Conservation (phyloP, 2,797 vertebrate species). For the Anas bahamensis region DNA sequence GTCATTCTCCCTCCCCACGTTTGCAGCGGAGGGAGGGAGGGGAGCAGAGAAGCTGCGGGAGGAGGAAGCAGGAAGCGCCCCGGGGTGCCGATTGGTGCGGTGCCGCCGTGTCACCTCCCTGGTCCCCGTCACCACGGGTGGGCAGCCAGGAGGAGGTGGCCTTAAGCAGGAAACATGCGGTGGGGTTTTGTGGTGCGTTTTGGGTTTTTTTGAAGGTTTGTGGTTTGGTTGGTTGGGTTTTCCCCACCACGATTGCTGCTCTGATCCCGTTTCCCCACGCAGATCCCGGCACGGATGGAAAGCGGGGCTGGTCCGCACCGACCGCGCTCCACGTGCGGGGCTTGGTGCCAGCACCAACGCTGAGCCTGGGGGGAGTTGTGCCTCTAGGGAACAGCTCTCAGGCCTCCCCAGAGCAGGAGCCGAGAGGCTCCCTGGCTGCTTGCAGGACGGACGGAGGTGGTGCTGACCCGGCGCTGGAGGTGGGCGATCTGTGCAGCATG, state of each 20-base stretch:
- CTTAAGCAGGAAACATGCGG: neutral
- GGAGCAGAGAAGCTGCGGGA: conserved; percentile 14
- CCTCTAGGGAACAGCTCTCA: neutral
- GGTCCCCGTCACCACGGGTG: fast-evolving
- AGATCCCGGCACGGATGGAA: neutral
- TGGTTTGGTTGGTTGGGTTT: neutral
- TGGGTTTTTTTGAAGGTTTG: neutral
- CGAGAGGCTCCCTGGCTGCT: neutral
- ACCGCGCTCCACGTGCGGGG: neutral
- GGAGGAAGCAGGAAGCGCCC: conserved; percentile 43
- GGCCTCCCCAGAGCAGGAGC: neutral
- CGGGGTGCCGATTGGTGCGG: conserved; percentile 32
- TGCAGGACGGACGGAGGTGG: neutral
- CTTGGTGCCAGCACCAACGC: neutral
- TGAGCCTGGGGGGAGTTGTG: neutral
- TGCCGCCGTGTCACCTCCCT: neutral
- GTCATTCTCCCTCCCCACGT: conserved; percentile 40
- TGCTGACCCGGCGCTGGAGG: neutral
- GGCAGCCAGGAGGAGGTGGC: neutral
- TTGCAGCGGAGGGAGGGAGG: conserved; percentile 20
- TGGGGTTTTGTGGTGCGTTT: neutral
- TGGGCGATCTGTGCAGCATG: neutral
- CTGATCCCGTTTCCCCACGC: fast-evolving
- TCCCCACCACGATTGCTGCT: neutral
- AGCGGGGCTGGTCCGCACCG: neutral